Base-by-base conservation (phyloP, 64 coral and sea anemone species). In the Catalaphyllia jardinei region DNA sequence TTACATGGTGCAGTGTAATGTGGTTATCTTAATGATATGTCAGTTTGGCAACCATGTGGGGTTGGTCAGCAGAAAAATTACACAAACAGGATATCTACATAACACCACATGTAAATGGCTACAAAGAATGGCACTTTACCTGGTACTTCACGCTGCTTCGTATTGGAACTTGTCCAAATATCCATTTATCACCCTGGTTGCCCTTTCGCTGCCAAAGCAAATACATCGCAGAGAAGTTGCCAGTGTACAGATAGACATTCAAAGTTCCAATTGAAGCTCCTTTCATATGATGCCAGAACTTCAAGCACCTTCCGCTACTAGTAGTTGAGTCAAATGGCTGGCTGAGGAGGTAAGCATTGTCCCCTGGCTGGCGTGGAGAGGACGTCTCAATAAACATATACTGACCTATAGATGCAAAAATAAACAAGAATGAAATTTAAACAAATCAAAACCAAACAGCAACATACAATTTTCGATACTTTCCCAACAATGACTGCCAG, bases 221-320 rank as follows among this genome's bases (percentile, higher is more conserved):
- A 52, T 67, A 74, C 60, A 75, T 93, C 12, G 88, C 64, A n/a
- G 81, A 84, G 33, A 84, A 69, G 14, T 49, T 73, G 19, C 92
- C 92, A 29, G 78, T 88, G 30, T 88, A 75, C 33, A 93, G 73
- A 62, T 92, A 87, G 27, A 99, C 86, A 33, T 88, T 95, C 76
- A 99, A 67, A 9, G 91, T 90, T 7, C 97, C 97, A 67, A 98
- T 94, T 20, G 87, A 76, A 8, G 83, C 52, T 29, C 97, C 97
- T 59, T 91, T 91, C 97, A 99, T 98, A 62, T 95, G 91, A 88
- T 98, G 93, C 96, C 96, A 98, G 77, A 98, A 98, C 16, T 88
- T 92, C 5, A 98, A 64, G 74, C 96, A 98, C 54, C 76, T 86
- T 15, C 96, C 96, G 63, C 60, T 67, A 27, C 93, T 89, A 5